These are phyloP conservation scores for Athalia rosae DNA, from an alignment of 2,888 invertebrate genomes.

Conservation along the genomic window DNA sequence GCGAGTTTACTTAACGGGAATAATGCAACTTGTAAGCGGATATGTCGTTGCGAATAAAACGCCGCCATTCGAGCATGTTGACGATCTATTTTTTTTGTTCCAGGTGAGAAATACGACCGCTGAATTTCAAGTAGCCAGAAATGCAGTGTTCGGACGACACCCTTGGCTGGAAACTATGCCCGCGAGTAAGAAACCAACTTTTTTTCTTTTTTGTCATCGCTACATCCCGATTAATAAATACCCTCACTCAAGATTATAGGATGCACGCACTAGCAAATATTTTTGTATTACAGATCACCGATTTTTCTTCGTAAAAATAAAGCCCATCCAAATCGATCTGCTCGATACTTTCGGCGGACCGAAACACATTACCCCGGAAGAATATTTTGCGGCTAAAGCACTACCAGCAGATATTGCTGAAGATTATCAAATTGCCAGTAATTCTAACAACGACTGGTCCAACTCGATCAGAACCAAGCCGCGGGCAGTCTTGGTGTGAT, in stretches of 20 bases:
- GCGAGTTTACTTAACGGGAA: conserved; percentile 82
- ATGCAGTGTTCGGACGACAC: conserved; percentile 82
- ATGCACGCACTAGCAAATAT: conserved; percentile 17
- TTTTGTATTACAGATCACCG: conserved; percentile 80
- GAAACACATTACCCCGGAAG: conserved; percentile 78
- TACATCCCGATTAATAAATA: neutral
- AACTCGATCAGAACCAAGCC: neutral
- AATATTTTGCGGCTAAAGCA: conserved; percentile 75
- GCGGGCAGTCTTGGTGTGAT: neutral
- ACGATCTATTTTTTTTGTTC: conserved; percentile 52
- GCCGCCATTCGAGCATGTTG: neutral
- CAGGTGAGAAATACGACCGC: conserved; percentile 76
- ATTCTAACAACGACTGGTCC: neutral
- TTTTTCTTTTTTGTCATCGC: neutral
- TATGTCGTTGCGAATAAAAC: neutral
- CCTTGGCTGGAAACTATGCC: conserved; percentile 84
- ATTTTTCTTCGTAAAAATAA: conserved; percentile 87
- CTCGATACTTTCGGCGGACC: conserved; percentile 90
- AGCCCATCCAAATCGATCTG: conserved; percentile 83
- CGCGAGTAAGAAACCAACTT: conserved; percentile 71
- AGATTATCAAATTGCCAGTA: neutral
- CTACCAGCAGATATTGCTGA: neutral
- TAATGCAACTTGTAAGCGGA: conserved; percentile 77
- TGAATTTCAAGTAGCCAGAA: conserved; percentile 78
- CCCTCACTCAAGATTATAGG: neutral